phyloP scores from a whole-genome alignment of 2,888 invertebrate species.

The Gymnosoma rotundatum region DNA sequence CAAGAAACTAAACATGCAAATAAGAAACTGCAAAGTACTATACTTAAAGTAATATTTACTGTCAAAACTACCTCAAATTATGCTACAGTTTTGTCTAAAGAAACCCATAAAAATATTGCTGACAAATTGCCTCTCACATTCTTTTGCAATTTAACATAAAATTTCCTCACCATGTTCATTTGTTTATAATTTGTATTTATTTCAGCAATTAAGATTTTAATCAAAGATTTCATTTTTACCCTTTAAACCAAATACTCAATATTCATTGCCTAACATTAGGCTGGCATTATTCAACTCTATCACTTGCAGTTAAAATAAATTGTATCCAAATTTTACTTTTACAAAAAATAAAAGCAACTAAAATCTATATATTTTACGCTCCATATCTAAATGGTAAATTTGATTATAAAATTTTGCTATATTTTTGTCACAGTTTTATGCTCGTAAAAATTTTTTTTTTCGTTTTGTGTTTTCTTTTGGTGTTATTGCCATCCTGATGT shows the following conservation, averaged over 20 bases:
- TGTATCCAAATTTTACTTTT: not conserved
- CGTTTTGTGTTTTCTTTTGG: not conserved
- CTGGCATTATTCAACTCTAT: not conserved
- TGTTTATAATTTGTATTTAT: not conserved
- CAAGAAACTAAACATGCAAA: too few species aligned
- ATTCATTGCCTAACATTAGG: slow-evolving; percentile 20
- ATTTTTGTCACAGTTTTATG: slow-evolving; percentile 34
- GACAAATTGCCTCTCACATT: too few species aligned
- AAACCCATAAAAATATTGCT: not conserved
- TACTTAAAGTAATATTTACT: too few species aligned
- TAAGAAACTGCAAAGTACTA: too few species aligned
- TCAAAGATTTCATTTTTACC: not conserved
- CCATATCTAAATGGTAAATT: slow-evolving; percentile 62
- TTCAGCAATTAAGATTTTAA: slow-evolving; percentile 21
- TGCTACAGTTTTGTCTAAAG: not conserved
- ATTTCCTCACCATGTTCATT: too few species aligned
- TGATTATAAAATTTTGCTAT: slow-evolving; percentile 59
- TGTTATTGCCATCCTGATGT: slow-evolving; percentile 19
- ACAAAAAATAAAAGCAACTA: not conserved
- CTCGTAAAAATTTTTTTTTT: not conserved
- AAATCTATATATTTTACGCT: slow-evolving; percentile 3
- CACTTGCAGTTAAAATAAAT: not conserved
- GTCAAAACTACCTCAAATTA: too few species aligned
- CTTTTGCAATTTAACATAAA: too few species aligned
- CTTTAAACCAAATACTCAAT: not conserved